These are phyloP conservation scores for Eupithecia exiguata DNA, from an alignment of 2,888 invertebrate genomes.

Conservation along the genomic window DNA sequence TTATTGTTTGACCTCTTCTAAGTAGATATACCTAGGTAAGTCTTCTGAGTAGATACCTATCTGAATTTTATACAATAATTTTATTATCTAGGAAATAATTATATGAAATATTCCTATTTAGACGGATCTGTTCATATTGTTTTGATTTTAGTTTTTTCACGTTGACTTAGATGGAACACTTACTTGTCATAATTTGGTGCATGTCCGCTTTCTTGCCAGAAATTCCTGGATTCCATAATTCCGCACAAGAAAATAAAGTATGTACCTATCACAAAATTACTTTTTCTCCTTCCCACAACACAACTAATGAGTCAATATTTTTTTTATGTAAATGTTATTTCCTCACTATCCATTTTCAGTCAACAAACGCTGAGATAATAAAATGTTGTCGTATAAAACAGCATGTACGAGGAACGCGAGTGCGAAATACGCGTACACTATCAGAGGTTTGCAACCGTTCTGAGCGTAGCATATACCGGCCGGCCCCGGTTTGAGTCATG, in stretches of 20 bases:
- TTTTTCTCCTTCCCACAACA: slow-evolving; percentile 57
- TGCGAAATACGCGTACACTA: slow-evolving; percentile 53
- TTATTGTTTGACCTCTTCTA: too few relatives aligned
- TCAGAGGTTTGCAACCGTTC: slow-evolving; percentile 57
- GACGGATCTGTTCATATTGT: neutral
- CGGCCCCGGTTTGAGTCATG: slow-evolving; percentile 75
- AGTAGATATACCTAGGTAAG: too few relatives aligned
- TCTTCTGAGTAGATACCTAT: neutral
- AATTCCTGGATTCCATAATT: slow-evolving; percentile 77
- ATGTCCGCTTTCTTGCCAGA: slow-evolving; percentile 78
- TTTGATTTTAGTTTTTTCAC: neutral
- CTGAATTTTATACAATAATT: neutral
- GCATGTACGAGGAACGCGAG: slow-evolving; percentile 47
- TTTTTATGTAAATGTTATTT: slow-evolving; percentile 54
- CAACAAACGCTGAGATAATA: slow-evolving; percentile 48
- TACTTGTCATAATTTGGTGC: slow-evolving; percentile 77
- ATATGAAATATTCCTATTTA: too few relatives aligned
- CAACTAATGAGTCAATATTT: slow-evolving; percentile 43
- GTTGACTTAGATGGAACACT: slow-evolving; percentile 41
- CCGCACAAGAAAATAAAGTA: slow-evolving; percentile 60
- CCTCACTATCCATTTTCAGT: slow-evolving; percentile 62
- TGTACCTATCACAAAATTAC: slow-evolving; percentile 55
- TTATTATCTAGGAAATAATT: neutral
- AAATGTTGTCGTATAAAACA: slow-evolving; percentile 57
- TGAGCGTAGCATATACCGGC: slow-evolving; percentile 60